Base-by-base conservation (phyloP, 2,888 invertebrate species). In the Phyllotreta cruciferae region DNA sequence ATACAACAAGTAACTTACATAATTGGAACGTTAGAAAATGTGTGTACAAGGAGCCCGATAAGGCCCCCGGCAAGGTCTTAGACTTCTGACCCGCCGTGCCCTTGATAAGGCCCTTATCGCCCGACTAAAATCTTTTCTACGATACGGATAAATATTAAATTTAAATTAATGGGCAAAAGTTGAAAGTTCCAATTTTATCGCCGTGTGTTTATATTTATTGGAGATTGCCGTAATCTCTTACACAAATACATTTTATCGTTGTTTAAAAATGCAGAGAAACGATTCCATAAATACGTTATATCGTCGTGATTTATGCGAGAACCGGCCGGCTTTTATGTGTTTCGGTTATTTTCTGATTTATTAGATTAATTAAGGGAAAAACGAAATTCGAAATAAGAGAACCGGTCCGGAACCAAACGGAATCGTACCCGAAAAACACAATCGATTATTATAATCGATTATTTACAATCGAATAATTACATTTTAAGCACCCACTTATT, bases 21-120 rank as follows among this genome's bases (percentile, higher is more conserved):
- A 49, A 49, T 35, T 8, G 6, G n/a, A 49, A 34, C 45, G 8
- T 45, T 47, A 47, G 44, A 47, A 42, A 52, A 45, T 36, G 47
- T 13, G 47, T 42, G 11, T 44, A 54, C 45, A 45, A 56, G 55
- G 54, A 10, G 35, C 13, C 0, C 13, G 56, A 56, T 56, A 47
- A 45, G n/a, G 49, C 10, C 10, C 56, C 62, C 56, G 4, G 24
- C 47, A 64, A 60, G 69, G 69, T 66, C 68, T 64, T 60, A 67
- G 66, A 66, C 66, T 67, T 64, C 56, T 64, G 70, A 71, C 70
- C 65, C 24, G 2, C 63, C 62, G 68, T 66, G 61, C 64, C 72
- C 69, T 65, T 58, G 72, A 72, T 72, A 72, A 70, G n/a, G 57
- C 58, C 45, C 34, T 62, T 64, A 58, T 69, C 69, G 64, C 54